Evolutionary conservation across 2,113 vertebrate genomes (phyloP).

Genomic region (Hiodon alosoides): DNA sequence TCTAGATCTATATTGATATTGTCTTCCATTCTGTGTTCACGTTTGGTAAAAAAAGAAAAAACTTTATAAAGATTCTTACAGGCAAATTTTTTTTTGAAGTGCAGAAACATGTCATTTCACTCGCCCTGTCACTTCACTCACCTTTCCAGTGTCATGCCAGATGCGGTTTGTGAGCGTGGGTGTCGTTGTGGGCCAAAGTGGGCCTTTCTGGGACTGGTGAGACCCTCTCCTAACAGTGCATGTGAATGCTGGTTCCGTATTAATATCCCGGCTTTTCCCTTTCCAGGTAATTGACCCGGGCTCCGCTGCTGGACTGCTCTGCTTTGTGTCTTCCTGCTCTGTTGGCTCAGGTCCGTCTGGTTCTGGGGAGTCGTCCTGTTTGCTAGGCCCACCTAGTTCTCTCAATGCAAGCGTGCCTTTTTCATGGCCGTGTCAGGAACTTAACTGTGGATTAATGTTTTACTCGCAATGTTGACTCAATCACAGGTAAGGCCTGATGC

Average conservation of each 20-base stretch:
- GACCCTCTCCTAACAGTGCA: too few species aligned
- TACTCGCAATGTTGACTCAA: conserved; percentile 39
- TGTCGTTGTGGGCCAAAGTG: neutral
- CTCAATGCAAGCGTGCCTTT: neutral
- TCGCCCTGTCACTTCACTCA: neutral
- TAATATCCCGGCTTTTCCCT: too few species aligned
- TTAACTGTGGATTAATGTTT: conserved; percentile 54
- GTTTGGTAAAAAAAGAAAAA: neutral
- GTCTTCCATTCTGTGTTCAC: neutral
- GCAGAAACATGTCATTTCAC: neutral
- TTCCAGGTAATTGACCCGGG: too few species aligned
- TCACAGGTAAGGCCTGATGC: neutral
- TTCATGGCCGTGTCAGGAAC: conserved; percentile 12
- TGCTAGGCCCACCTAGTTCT: too few species aligned
- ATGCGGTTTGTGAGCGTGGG: neutral
- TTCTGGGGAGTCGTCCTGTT: neutral
- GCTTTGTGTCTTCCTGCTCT: neutral
- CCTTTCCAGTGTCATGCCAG: conserved; percentile 9
- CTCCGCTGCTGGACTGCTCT: neutral
- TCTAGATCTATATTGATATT: neutral
- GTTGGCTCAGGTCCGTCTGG: neutral
- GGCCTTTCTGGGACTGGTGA: neutral
- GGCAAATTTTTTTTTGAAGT: neutral
- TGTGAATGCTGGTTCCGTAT: too few species aligned
- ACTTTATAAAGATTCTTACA: neutral